Evolutionary conservation across 2,888 invertebrate genomes (phyloP).

Genomic region (Epistrophella euchroma): DNA sequence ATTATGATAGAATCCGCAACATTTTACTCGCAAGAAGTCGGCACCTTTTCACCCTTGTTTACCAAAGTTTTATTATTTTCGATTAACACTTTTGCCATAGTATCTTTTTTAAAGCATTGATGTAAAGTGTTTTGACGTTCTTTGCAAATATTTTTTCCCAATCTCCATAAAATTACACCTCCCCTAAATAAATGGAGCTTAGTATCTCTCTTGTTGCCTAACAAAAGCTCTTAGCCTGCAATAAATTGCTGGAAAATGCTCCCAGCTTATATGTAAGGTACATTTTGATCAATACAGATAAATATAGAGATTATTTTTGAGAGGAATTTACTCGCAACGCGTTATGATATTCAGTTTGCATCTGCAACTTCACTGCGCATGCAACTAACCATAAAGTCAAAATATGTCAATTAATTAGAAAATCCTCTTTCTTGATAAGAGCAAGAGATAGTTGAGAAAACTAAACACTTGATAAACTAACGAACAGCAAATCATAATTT

Average conservation of each 20-base stretch:
- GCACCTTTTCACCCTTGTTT: no score
- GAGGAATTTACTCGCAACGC: not conserved
- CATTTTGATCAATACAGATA: slow-evolving; percentile 40
- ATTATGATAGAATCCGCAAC: no score
- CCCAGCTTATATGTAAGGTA: not conserved
- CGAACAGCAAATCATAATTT: slow-evolving; percentile 59
- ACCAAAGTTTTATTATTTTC: no score
- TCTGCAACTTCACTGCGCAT: slow-evolving; percentile 31
- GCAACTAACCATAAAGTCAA: slow-evolving; percentile 1
- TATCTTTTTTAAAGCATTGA: no score
- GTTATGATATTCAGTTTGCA: not conserved
- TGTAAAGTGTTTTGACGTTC: no score
- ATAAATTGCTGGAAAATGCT: not conserved
- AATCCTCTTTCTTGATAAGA: slow-evolving; percentile 37
- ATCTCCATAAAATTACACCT: no score
- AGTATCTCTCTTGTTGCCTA: not conserved
- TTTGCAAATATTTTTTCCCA: no score
- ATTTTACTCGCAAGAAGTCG: no score
- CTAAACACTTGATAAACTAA: slow-evolving; percentile 59
- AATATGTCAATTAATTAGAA: not conserved
- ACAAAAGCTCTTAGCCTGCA: not conserved
- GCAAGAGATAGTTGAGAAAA: slow-evolving; percentile 45
- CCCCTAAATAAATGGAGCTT: no score
- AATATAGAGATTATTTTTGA: not conserved
- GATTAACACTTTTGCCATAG: no score